phyloP scores from a whole-genome alignment of 2,888 invertebrate genomes.

The Callosobruchus maculatus region DNA sequence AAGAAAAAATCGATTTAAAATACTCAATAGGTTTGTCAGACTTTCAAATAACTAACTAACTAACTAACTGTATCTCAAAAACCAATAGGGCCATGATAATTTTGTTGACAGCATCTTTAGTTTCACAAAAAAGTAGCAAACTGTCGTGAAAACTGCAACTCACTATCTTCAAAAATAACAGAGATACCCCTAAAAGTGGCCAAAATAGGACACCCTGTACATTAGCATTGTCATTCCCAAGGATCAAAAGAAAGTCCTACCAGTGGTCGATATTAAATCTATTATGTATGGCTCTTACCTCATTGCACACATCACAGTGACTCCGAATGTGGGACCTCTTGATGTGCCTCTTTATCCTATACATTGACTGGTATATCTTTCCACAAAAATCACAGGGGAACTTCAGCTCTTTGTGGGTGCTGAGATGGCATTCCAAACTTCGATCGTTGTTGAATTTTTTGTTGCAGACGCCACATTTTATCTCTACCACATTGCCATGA shows the following conservation, averaged over 20 bases:
- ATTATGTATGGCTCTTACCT: slow-evolving; percentile 12
- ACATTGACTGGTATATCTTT: slow-evolving; percentile 33
- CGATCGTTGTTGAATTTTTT: slow-evolving; percentile 33
- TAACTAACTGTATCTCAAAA: too few relatives aligned
- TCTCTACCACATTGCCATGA: slow-evolving; percentile 30
- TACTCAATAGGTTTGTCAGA: too few relatives aligned
- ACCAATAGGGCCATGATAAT: too few relatives aligned
- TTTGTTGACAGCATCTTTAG: too few relatives aligned
- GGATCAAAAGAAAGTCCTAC: not conserved
- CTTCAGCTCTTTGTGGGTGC: slow-evolving; percentile 32
- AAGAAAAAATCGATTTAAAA: too few relatives aligned
- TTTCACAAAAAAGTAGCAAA: too few relatives aligned
- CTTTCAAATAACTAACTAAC: too few relatives aligned
- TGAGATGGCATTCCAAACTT: slow-evolving; percentile 31
- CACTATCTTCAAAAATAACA: too few relatives aligned
- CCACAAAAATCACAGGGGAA: slow-evolving; percentile 39
- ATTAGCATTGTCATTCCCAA: too few relatives aligned
- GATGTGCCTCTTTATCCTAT: slow-evolving; percentile 34
- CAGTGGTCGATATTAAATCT: not conserved
- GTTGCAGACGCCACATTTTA: slow-evolving; percentile 33
- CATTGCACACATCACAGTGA: slow-evolving; percentile 34
- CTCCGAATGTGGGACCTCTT: slow-evolving; percentile 35
- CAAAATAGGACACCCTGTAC: too few relatives aligned
- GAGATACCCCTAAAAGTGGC: too few relatives aligned
- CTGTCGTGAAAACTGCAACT: too few relatives aligned